phyloP scores from a whole-genome alignment of 1,140 invertebrate species.

The Caenorhabditis brenneri region DNA sequence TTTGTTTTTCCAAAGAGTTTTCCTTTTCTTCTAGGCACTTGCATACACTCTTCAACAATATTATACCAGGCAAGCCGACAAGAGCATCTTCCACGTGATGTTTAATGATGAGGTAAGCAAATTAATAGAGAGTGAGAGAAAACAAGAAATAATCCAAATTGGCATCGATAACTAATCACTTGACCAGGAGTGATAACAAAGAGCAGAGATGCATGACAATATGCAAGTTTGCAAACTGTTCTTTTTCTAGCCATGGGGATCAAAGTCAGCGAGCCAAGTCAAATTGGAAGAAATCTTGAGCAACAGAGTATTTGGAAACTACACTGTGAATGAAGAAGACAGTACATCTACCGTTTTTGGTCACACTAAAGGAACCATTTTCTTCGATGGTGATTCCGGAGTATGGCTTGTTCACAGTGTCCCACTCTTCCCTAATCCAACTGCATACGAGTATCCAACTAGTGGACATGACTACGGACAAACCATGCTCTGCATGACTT shows the following conservation, averaged over 20 bases:
- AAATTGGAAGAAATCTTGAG: not conserved
- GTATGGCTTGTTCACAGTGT: conserved; percentile 60
- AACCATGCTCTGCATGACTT: conserved; percentile 59
- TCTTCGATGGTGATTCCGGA: conserved; percentile 57
- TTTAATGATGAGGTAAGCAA: conserved; percentile 59
- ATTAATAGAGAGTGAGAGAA: not conserved
- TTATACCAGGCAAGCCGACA: conserved; percentile 51
- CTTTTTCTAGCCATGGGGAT: conserved; percentile 25
- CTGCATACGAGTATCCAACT: conserved; percentile 55
- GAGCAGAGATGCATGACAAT: not conserved
- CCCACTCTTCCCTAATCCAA: conserved; percentile 56
- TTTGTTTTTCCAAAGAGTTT: not conserved
- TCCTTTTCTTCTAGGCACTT: conserved; percentile 53
- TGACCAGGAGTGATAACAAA: conserved; percentile 3
- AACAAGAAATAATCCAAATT: not conserved
- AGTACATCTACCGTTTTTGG: not conserved
- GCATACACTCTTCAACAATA: conserved; percentile 60
- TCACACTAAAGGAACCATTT: conserved; percentile 50
- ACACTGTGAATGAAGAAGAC: not conserved
- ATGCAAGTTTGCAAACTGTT: not conserved
- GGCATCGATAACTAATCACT: conserved; percentile 1
- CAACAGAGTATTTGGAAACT: not conserved
- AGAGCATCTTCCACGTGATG: conserved; percentile 56
- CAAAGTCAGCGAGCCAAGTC: not conserved
- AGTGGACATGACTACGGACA: conserved; percentile 60